Conservation (phyloP, 2,888 invertebrate genomes). For the Cordilura impudica region DNA sequence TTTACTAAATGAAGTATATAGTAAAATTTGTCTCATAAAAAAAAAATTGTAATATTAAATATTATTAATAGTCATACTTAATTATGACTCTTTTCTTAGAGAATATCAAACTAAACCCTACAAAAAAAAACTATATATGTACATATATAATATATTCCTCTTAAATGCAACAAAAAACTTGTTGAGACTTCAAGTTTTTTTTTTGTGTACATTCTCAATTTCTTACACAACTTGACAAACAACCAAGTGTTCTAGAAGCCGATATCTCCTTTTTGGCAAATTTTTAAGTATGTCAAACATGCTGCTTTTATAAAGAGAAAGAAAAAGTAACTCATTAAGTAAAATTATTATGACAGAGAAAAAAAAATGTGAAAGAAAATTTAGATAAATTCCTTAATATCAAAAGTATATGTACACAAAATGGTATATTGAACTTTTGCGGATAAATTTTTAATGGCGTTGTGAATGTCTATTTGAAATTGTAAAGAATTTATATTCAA, state of each 20-base stretch:
- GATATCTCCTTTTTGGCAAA: conserved; percentile 27
- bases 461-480: too few relatives aligned
- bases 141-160: too few relatives aligned
- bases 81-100: conserved; percentile 6
- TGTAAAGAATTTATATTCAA: too few relatives aligned
- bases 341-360: not conserved
- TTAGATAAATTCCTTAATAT: not conserved
- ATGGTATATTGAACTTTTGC: not conserved
- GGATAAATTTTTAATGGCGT: too few relatives aligned
- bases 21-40: too few relatives aligned
- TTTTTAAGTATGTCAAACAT: conserved; percentile 41
- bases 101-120: not conserved
- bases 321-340: not conserved
- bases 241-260: conserved; percentile 19
- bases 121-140: not conserved
- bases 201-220: not conserved
- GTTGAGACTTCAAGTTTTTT: not conserved
- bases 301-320: not conserved
- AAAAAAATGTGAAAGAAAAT: not conserved
- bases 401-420: not conserved
- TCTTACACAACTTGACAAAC: conserved; percentile 6
- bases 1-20: too few relatives aligned
- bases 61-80: conserved; percentile 10
- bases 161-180: not conserved
- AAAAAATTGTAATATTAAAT: not conserved